Conservation (phyloP, 1,140 invertebrate species). For the Marisa cornuarietis region DNA sequence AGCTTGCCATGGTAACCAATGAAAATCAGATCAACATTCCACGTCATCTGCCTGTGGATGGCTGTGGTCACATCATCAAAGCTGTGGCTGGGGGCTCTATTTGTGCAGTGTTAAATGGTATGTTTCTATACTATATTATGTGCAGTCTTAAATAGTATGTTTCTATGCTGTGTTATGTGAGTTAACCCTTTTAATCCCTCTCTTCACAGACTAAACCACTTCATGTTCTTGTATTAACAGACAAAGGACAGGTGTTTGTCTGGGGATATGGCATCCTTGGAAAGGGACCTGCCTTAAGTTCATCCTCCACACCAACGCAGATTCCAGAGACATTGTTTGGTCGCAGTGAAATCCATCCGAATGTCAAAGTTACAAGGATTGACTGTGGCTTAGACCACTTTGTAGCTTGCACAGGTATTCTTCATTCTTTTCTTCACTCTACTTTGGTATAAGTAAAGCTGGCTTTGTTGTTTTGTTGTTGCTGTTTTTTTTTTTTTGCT, state of each 20-base stretch:
- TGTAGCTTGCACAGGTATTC: conserved; percentile 76
- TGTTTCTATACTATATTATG: background rate
- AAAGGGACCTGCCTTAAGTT: conserved; percentile 80
- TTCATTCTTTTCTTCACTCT: too few species aligned
- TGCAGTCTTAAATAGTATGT: conserved; percentile 78
- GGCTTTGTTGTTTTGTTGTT: too few species aligned
- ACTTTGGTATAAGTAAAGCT: background rate
- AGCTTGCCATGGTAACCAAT: conserved; percentile 71
- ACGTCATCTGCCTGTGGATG: conserved; percentile 71
- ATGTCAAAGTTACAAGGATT: conserved; percentile 71
- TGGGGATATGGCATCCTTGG: conserved; percentile 95
- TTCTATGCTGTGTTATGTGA: background rate
- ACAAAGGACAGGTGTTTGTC: conserved; percentile 83
- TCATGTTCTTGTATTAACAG: conserved; percentile 64
- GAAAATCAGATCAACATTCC: conserved; percentile 72
- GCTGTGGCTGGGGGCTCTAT: conserved; percentile 88
- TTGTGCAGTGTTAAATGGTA: conserved; percentile 85
- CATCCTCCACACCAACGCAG: conserved; percentile 73
- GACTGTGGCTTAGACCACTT: conserved; percentile 80
- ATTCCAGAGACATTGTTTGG: conserved; percentile 87
- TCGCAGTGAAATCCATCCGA: conserved; percentile 79
- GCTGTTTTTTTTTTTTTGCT: background rate
- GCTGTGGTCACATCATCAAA: conserved; percentile 81
- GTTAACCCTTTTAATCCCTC: too few species aligned
- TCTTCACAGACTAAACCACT: too few species aligned